Evolutionary conservation across 2,797 vertebrate genomes (phyloP).

Genomic region (Iguana delicatissima): DNA sequence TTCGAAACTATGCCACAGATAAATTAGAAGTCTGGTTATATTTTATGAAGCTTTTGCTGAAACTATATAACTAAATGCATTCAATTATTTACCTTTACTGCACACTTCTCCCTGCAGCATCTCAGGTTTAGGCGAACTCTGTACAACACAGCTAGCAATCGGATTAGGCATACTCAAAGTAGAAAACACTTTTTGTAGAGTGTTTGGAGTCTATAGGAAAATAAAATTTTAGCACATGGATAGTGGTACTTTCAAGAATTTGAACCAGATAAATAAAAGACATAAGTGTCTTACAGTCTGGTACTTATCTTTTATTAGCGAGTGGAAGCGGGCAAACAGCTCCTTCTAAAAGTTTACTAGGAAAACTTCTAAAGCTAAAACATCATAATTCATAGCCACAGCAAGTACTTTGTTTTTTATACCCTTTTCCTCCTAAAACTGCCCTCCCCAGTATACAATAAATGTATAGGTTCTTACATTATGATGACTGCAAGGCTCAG

Average conservation of each 20-base stretch:
- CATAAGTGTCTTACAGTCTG: neutral
- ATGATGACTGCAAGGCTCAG: neutral
- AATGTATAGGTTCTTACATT: neutral
- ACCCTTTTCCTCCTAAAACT: no score
- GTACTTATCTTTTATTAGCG: neutral
- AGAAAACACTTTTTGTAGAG: neutral
- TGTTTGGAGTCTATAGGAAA: slow-evolving; percentile 62
- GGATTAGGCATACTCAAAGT: neutral
- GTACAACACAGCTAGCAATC: slow-evolving; percentile 7
- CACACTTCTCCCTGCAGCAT: slow-evolving; percentile 15
- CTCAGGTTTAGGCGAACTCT: neutral
- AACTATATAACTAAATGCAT: neutral
- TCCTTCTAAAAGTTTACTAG: neutral
- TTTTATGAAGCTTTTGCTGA: neutral
- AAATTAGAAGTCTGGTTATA: neutral
- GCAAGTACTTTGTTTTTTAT: neutral
- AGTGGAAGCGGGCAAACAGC: neutral
- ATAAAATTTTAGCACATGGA: neutral
- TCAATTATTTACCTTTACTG: slow-evolving; percentile 50
- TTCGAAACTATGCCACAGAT: neutral
- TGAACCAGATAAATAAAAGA: neutral
- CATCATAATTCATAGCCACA: neutral
- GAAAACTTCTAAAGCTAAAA: neutral
- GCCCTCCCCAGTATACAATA: no score
- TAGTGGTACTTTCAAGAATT: neutral